phyloP scores from a whole-genome alignment of 2,797 vertebrate genomes.

The Pseudomugil tenellus region DNA sequence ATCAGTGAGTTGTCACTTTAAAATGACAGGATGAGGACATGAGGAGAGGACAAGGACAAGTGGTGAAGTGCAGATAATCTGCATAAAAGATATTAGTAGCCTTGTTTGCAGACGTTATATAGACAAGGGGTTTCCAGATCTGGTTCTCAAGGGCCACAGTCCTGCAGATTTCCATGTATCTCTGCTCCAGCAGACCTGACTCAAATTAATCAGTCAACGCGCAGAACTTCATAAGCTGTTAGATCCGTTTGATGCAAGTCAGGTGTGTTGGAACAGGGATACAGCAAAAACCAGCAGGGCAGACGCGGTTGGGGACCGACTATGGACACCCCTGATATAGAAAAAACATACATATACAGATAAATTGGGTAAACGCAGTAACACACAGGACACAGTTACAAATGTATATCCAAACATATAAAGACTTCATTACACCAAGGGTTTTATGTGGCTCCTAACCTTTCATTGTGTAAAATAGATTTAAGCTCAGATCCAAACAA shows the following conservation, averaged over 20 bases:
- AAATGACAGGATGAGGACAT: background rate
- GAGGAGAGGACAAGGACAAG: background rate
- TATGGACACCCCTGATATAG: background rate
- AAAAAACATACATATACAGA: background rate
- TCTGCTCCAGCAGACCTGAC: no score
- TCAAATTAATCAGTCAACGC: no score
- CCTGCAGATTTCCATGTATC: no score
- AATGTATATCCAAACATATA: background rate
- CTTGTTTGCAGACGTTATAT: no score
- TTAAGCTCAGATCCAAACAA: background rate
- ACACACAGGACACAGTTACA: no score
- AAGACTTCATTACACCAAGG: background rate
- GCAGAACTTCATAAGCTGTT: no score
- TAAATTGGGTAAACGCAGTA: background rate
- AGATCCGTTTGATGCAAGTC: no score
- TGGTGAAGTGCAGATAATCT: background rate
- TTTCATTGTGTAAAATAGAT: background rate
- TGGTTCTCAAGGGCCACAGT: no score
- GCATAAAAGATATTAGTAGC: background rate
- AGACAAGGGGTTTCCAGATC: no score
- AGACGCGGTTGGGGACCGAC: no score
- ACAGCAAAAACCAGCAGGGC: no score
- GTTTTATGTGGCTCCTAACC: background rate
- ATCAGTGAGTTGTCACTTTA: background rate
- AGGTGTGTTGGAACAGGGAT: no score